Evolutionary conservation across 2,797 vertebrate genomes (phyloP).

Genomic region (Schizopygopsis pylzovi): DNA sequence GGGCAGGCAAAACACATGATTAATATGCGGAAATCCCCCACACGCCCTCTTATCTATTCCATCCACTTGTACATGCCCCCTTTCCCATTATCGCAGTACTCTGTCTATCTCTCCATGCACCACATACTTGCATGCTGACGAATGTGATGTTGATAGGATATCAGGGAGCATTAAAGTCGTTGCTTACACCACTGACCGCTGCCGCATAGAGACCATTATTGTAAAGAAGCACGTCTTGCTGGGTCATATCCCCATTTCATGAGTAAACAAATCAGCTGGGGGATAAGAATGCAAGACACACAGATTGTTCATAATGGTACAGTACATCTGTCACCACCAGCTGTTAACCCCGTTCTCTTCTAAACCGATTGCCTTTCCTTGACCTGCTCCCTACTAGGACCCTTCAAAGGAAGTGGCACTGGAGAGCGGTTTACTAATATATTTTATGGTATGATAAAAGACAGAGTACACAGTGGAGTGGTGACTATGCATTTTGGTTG

Average conservation of each 20-base stretch:
- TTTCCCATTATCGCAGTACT: conserved; percentile 13
- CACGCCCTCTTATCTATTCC: conserved; percentile 5
- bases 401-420: conserved; percentile 24
- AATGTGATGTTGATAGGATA: conserved; percentile 28
- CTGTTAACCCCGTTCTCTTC: conserved; percentile 33
- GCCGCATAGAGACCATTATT: neutral
- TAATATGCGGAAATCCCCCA: conserved; percentile 36
- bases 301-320: conserved; percentile 26
- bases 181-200: neutral
- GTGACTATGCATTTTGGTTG: conserved; percentile 13
- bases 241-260: conserved; percentile 15
- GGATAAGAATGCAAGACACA: conserved; percentile 16
- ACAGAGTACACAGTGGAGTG: neutral
- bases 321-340: conserved; percentile 47
- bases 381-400: conserved; percentile 33
- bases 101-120: neutral
- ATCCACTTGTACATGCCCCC: conserved; percentile 14
- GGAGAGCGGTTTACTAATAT: conserved; percentile 7
- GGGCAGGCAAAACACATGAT: conserved; percentile 7
- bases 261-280: conserved; percentile 9
- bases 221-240: conserved; percentile 4
- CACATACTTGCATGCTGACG: neutral
- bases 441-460: conserved; percentile 4
- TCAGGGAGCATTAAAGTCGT: conserved; percentile 23
- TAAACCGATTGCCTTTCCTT: conserved; percentile 8